Percentiles rank a stretch among this genome's conserved stretches.
Evolutionary conservation across 2,888 invertebrate species (phyloP).

Genomic region (Dicranocentrus wangi): DNA sequence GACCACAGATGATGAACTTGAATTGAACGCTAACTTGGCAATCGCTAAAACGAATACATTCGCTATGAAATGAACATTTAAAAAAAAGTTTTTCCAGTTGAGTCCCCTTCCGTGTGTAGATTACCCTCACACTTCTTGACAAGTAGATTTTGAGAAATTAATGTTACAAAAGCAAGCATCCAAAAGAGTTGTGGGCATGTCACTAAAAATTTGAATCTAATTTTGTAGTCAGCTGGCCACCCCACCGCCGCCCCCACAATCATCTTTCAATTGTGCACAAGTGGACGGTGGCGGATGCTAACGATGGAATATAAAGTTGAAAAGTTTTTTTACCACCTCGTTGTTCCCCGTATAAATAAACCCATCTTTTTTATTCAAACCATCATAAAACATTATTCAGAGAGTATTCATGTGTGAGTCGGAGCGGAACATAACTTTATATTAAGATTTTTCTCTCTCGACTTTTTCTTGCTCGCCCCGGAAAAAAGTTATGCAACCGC

Average conservation of each 20-base stretch:
- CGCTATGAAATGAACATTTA: too few species aligned
- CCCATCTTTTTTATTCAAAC: constrained; percentile 23
- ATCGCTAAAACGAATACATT: too few species aligned
- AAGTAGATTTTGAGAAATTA: too few species aligned
- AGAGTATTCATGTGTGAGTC: neutral
- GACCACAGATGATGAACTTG: too few species aligned
- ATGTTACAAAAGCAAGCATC: too few species aligned
- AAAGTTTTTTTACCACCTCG: constrained; percentile 12
- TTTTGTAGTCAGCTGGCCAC: neutral
- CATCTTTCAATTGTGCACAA: constrained; percentile 4
- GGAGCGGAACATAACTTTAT: constrained; percentile 6
- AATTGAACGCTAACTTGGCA: too few species aligned
- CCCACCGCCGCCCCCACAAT: neutral
- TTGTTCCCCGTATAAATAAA: constrained; percentile 33
- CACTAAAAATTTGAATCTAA: constrained; percentile 11
- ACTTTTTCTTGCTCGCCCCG: constrained; percentile 17
- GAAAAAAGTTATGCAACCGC: constrained; percentile 46
- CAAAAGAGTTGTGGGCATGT: neutral
- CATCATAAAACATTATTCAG: constrained; percentile 36
- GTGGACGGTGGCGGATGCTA: constrained; percentile 4
- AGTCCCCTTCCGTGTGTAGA: too few species aligned
- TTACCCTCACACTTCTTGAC: too few species aligned
- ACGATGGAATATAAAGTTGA: neutral
- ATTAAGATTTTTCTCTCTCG: constrained; percentile 50
- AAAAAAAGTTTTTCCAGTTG: too few species aligned